Conservation (phyloP, 2,888 invertebrate species). For the Empis stercorea region DNA sequence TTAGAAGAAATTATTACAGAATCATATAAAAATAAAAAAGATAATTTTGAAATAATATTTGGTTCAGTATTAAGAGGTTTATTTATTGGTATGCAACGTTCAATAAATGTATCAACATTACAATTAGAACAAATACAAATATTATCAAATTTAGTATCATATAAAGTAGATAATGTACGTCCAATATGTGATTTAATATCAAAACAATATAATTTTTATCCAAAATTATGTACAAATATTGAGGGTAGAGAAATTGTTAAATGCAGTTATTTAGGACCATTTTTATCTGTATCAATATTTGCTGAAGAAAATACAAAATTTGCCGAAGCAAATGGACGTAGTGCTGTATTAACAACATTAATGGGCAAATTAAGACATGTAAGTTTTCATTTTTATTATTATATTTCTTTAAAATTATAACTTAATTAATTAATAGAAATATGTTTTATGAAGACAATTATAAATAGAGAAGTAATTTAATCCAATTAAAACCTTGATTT, state of each 20-base stretch:
- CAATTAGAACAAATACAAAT: conserved; percentile 56
- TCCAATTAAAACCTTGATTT: too few relatives aligned
- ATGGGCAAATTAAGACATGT: conserved; percentile 30
- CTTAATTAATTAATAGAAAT: too few relatives aligned
- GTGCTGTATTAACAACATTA: conserved; percentile 22
- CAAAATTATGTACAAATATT: conserved; percentile 58
- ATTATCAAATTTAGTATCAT: conserved; percentile 67
- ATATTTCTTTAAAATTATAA: too few relatives aligned
- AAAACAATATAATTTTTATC: conserved; percentile 57
- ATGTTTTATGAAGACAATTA: too few relatives aligned
- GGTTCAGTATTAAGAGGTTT: conserved; percentile 29
- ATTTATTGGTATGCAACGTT: conserved; percentile 34
- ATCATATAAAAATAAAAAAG: conserved; percentile 36
- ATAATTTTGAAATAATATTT: conserved; percentile 28
- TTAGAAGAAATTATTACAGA: conserved; percentile 44
- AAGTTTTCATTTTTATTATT: too few relatives aligned
- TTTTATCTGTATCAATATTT: conserved; percentile 81
- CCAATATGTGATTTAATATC: conserved; percentile 62
- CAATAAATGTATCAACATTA: conserved; percentile 12
- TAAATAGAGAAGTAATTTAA: too few relatives aligned
- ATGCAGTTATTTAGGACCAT: conserved; percentile 80
- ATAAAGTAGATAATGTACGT: conserved; percentile 57
- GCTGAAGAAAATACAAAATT: conserved; percentile 85
- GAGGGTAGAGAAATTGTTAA: conserved; percentile 76
- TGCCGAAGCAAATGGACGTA: conserved; percentile 53